Evolutionary conservation across 2,888 invertebrate species (phyloP).

Genomic region (Ferrisia virgata): DNA sequence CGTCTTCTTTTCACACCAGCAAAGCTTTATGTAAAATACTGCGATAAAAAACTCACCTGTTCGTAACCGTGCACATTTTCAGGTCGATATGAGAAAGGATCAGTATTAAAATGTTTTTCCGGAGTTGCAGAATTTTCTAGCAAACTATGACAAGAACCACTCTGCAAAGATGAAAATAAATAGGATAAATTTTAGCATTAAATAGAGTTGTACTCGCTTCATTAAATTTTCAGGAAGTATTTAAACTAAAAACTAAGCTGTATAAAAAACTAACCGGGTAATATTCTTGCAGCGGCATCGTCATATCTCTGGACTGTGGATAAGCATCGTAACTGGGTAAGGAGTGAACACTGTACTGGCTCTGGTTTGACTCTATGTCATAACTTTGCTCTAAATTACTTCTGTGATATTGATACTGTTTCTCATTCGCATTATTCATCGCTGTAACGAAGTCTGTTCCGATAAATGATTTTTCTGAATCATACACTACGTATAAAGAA

Average conservation of each 20-base stretch:
- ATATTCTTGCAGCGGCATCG: background rate
- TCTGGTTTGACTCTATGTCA: constrained; percentile 3
- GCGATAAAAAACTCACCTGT: constrained; percentile 10
- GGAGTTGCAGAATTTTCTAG: constrained; percentile 10
- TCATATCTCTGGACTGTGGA: background rate
- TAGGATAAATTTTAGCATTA: background rate
- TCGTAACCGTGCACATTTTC: background rate
- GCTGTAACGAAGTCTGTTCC: constrained; percentile 44
- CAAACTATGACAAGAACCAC: background rate
- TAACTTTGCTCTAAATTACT: background rate
- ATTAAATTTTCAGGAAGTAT: background rate
- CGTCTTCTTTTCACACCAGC: background rate
- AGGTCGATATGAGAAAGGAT: background rate
- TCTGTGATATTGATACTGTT: constrained; percentile 1
- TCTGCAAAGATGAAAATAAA: constrained; percentile 5
- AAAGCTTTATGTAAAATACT: background rate
- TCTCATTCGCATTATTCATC: constrained; percentile 38
- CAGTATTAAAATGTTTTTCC: constrained; percentile 11
- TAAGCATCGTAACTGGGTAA: background rate
- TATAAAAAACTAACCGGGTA: background rate
- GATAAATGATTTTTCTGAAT: constrained; percentile 44
- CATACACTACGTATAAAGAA: constrained; percentile 25
- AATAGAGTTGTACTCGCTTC: background rate
- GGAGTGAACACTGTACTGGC: constrained; percentile 8
- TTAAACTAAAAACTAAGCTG: background rate